Evolutionary conservation across 1,140 invertebrate genomes (phyloP), one percentile per base, ranked within the genome.

Genomic region (Vollenhovia emeryi): DNA sequence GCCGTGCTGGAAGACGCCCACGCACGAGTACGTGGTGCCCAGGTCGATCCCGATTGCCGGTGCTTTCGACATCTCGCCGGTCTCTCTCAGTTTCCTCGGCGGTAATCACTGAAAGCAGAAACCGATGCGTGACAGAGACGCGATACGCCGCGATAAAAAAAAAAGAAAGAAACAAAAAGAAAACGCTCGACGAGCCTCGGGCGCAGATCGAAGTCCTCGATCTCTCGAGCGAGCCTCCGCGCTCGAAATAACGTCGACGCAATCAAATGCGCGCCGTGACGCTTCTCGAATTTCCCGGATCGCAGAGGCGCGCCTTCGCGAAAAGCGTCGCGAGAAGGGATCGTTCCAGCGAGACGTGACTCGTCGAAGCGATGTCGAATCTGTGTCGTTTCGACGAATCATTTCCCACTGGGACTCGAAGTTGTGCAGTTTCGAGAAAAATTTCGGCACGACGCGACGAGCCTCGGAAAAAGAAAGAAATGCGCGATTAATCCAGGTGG

Each of bases 1-100:
- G 45, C 98, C 97, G 92, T 98, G 96, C 90, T 97, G 96, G 92
- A 97, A 98, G 1, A 98, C 97, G 59, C 96, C 97, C 4, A 98
- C 97, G 90, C 97, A 97, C 7, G 97, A 97, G 91, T 97, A 97
- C 2, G 97, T 98, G 5, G 97, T 98, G 18, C 97, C 97, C 82
- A 97, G 95, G 92, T 97, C 97, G 89, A 97, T 97, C 85, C 97
- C 97, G 60, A 97, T 95, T 45, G 97, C 96, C 90, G 96, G 95
- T 92, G 95, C 95, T 48, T 91, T 92, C 48, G 90, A 59, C 91
- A 93, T 93, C n/a, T n/a, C 45, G 71, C 92, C 85, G 13, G 52
- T 8, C 30, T 33, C 33, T 74, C n/a, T 40, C 27, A n/a, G n/a
- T n/a, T n/a, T 6, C 15, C 9, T 18, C 6, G 27, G 33, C 43